phyloP scores from a whole-genome alignment of 2,888 invertebrate species.

The Ochropacha duplaris region DNA sequence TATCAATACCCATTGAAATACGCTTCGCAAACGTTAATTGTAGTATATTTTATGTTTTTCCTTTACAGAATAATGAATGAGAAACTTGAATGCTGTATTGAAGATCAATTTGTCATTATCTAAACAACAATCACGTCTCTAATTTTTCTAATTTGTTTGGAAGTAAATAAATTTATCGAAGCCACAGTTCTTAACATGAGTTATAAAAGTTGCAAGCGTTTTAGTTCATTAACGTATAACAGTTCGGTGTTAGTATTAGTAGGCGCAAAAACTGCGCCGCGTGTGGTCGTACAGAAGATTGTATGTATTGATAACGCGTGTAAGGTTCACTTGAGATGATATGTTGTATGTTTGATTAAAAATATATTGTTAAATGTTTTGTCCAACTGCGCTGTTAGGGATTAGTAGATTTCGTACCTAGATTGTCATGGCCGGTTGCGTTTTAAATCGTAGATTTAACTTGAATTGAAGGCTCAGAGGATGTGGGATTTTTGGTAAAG shows the following conservation, averaged over 20 bases:
- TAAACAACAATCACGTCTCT: neutral
- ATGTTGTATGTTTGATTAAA: conserved; percentile 41
- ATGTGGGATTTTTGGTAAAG: too few species aligned
- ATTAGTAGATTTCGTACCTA: conserved; percentile 15
- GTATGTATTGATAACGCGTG: conserved; percentile 42
- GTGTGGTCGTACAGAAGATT: conserved; percentile 56
- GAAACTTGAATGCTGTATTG: neutral
- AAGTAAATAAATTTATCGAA: too few species aligned
- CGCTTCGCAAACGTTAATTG: conserved; percentile 59
- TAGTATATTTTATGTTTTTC: conserved; percentile 38
- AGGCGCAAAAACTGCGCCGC: conserved; percentile 55
- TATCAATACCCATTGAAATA: conserved; percentile 73
- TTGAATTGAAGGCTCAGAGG: too few species aligned
- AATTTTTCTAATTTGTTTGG: too few species aligned
- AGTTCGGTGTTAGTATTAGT: conserved; percentile 13
- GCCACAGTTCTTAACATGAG: neutral
- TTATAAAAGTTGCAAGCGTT: neutral
- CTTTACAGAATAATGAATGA: neutral
- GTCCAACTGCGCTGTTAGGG: conserved; percentile 28
- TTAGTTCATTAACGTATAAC: neutral
- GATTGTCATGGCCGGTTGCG: conserved; percentile 9
- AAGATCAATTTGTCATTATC: conserved; percentile 1
- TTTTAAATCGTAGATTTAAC: neutral
- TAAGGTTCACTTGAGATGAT: conserved; percentile 43
- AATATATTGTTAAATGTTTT: conserved; percentile 24